Evolutionary conservation across 2,113 vertebrate species (phyloP).

Genomic region (Caretta caretta): DNA sequence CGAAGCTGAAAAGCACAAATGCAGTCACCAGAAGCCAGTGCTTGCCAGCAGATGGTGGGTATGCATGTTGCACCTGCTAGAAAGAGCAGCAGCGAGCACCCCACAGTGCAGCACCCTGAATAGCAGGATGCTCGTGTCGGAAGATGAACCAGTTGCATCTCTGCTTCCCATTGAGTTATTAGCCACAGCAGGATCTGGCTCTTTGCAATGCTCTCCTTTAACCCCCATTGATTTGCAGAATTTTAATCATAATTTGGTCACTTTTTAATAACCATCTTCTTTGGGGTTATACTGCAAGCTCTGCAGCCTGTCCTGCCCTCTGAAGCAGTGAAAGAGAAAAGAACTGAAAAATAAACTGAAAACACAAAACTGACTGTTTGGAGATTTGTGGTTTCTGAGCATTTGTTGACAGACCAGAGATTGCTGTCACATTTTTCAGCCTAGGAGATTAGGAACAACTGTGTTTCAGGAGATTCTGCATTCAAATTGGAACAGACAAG

Average conservation of each 20-base stretch:
- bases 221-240: slow-evolving; percentile 55
- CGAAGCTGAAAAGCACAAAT: fast-evolving
- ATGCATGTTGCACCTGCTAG: fast-evolving
- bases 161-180: slow-evolving; percentile 41
- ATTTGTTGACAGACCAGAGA: not conserved
- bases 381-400: not conserved
- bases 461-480: not conserved
- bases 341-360: not conserved
- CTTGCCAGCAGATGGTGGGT: fast-evolving
- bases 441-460: not conserved
- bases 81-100: not conserved
- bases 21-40: not conserved
- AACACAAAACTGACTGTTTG: not conserved
- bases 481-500: not conserved
- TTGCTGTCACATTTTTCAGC: not conserved
- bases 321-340: not conserved
- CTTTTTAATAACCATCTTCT: slow-evolving; percentile 62
- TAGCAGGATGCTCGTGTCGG: not conserved
- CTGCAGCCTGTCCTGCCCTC: not conserved
- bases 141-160: slow-evolving; percentile 27
- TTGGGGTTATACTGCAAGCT: slow-evolving; percentile 54
- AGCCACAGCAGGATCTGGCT: slow-evolving; percentile 26
- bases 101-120: fast-evolving
- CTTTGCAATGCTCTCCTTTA: slow-evolving; percentile 46
- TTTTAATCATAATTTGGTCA: slow-evolving; percentile 40